These are phyloP conservation scores for Pseudomyrmex gracilis DNA, from an alignment of 1,140 invertebrate genomes.

Conservation along the genomic window DNA sequence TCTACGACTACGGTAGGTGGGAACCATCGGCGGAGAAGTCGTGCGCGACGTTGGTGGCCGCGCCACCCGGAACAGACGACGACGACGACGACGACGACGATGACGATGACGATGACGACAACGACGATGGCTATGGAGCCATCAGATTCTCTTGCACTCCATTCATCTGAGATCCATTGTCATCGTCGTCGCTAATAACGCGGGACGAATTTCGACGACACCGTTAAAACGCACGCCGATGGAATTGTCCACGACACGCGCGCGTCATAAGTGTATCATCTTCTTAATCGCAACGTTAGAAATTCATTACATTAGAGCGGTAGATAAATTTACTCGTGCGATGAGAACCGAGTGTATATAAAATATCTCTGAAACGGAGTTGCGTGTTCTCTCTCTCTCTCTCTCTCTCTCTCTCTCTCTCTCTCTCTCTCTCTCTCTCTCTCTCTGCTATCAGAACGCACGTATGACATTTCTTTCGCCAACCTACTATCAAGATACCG, in stretches of 20 bases:
- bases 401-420: too few relatives aligned
- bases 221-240: slow-evolving; percentile 28
- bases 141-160: slow-evolving; percentile 63
- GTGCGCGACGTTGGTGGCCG: slow-evolving; percentile 73
- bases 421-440: not conserved
- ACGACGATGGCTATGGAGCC: slow-evolving; percentile 54
- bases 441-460: not conserved
- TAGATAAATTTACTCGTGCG: slow-evolving; percentile 33
- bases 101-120: too few relatives aligned
- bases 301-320: slow-evolving; percentile 37
- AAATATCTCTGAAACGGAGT: slow-evolving; percentile 6
- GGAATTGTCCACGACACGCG: slow-evolving; percentile 9
- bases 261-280: not conserved
- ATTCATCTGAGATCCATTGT: slow-evolving; percentile 61
- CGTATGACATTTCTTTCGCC: slow-evolving; percentile 50
- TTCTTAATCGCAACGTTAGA: not conserved
- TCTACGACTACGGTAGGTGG: slow-evolving; percentile 65
- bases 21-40: slow-evolving; percentile 69
- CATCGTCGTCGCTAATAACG: slow-evolving; percentile 52
- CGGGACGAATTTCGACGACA: slow-evolving; percentile 10
- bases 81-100: slow-evolving; percentile 2
- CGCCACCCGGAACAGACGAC: slow-evolving; percentile 69
- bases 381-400: too few relatives aligned
- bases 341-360: not conserved
- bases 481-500: slow-evolving; percentile 43